Evolutionary conservation across 2,888 invertebrate genomes (phyloP), one percentile per base, ranked within the genome.

Genomic region (Calephelis perditalis): DNA sequence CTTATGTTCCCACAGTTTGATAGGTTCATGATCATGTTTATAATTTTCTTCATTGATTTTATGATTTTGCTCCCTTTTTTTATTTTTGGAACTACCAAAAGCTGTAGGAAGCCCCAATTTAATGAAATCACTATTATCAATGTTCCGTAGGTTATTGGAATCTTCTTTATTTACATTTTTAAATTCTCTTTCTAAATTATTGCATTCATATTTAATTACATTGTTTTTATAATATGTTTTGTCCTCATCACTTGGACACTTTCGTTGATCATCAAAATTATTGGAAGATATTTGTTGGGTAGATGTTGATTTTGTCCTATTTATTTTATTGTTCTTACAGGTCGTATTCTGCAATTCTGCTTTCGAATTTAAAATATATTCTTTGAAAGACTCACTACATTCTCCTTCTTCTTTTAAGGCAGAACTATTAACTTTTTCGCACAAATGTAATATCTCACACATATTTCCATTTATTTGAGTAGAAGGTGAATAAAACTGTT

Each of bases 21-120:
- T 10, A 49, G 49, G 49, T 6, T 43, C 52, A 37, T 35, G 56
- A 40, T 60, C 7, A 56, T 9, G 11, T 56, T 26, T 36, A 60
- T 5, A 2, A 45, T 15, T 60, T 55, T 11, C 43, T n/a, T 56
- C 55, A n/a, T 56, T 35, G 9, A 15, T 7, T 12, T 44, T 35
- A 35, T 45, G 8, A 35, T 15, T 52, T 11, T 7, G 35, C 45
- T 45, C 3, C 8, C 43, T 56, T 54, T 60, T 58, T 57, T 56
- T 62, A 56, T 60, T 57, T 70, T 75, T 78, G 54, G 67, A 65
- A 61, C 68, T 73, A 6, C 68, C 66, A 72, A 81, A 81, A 61
- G 72, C 63, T 58, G 66, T 71, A 61, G 82, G 83, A 26, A 79
- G 70, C 7, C 76, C 77, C 63, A 75, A 75, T 37, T 62, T 58